A percentile compares a stretch with the other conserved stretches of the same genome.
Conservation (phyloP, 2,888 invertebrate genomes). For the Nymphalis c-album region DNA sequence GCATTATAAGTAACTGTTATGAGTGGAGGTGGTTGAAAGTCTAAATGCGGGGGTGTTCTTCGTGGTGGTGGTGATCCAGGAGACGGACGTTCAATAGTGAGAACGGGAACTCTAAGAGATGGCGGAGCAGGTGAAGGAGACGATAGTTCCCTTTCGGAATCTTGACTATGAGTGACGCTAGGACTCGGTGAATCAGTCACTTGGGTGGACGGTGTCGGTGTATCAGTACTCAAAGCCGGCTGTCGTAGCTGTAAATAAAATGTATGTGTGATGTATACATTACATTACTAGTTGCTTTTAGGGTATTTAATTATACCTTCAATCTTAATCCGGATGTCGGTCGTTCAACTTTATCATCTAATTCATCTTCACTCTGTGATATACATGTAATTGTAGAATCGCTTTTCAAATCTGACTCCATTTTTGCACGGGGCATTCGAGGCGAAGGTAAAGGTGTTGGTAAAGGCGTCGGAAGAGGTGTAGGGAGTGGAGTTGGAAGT, state of each 20-base stretch:
- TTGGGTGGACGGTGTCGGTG: constrained; percentile 73
- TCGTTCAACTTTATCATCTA: constrained; percentile 67
- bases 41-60: constrained; percentile 84
- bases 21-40: constrained; percentile 85
- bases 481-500: constrained; percentile 87
- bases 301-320: constrained; percentile 51
- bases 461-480: constrained; percentile 83
- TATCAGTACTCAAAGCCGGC: constrained; percentile 69
- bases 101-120: constrained; percentile 82
- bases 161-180: constrained; percentile 73
- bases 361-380: constrained; percentile 73
- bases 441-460: constrained; percentile 84
- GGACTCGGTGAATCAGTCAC: constrained; percentile 75
- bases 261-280: background rate
- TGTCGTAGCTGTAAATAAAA: constrained; percentile 76
- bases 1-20: constrained; percentile 89
- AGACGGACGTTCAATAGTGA: constrained; percentile 85
- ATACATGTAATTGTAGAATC: constrained; percentile 57
- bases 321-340: constrained; percentile 62
- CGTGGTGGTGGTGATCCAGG: constrained; percentile 84
- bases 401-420: constrained; percentile 58
- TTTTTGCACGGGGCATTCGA: constrained; percentile 68
- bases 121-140: constrained; percentile 74
- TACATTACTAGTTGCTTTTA: background rate
- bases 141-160: constrained; percentile 71